Base-by-base conservation (phyloP, 2,113 vertebrate species). In the Chaetura pelagica region DNA sequence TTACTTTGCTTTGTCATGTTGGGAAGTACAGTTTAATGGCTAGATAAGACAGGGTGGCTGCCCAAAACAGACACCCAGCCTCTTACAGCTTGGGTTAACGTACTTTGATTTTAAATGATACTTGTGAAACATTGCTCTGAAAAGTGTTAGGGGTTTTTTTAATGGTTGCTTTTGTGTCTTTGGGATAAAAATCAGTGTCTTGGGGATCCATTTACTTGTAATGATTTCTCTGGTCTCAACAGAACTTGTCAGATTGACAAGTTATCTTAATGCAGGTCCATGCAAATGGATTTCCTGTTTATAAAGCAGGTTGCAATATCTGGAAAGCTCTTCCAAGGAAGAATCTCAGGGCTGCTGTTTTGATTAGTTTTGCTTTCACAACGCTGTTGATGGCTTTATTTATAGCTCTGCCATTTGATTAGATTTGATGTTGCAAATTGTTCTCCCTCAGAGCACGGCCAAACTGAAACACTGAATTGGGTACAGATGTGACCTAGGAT, bases 271-370 rank as follows among this genome's bases (percentile, higher is more conserved):
- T 0, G 0, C 61, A 71, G 32, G 22, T 71, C 40, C 0, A 3
- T 78, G 57, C 32, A 92, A 86, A 92, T 97, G 63, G n/a, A 57
- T 77, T 94, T 83, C 23, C 73, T 94, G 58, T 92, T 94, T 87
- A 72, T 67, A 87, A 62, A 82, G 44, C 44, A 68, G 21, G 35
- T 84, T 94, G 59, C 93, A 90, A 80, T 88, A 77, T 29, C 72
- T 20, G 19, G 62, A 67, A 68, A 76, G 57, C 10, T 75, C 23
- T 84, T 93, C 38, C 40, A 82, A 30, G 35, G n/a, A 87, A 44
- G 34, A 94, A 52, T 87, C 59, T 86, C 42, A 51, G 12, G 18
- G 38, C 77, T 61, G 40, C 76, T 94, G 59, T 72, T 92, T 84
- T 75, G 44, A 92, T 95, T 92, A 64, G 30, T 78, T 95, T 92